A percentile compares a stretch with the other conserved stretches of the same genome.
Conservation (phyloP, 2,113 vertebrate species). For the Menidia beryllina region DNA sequence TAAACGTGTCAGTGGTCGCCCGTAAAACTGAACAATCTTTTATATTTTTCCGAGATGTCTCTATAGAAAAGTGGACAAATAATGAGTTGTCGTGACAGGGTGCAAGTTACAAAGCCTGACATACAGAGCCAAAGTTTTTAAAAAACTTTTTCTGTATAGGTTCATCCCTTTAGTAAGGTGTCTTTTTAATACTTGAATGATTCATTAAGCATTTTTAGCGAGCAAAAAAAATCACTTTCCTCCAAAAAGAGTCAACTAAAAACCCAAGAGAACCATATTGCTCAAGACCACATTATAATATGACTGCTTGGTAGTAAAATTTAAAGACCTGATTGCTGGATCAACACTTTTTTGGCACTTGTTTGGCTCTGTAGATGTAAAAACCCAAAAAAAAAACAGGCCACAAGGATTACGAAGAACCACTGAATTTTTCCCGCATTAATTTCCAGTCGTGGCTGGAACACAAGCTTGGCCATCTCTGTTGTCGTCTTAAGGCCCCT, state of each 20-base stretch:
- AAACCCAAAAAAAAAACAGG: constrained; percentile 19
- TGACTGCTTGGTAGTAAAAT: too few relatives aligned
- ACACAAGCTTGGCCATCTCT: constrained; percentile 39
- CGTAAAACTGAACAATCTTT: background rate
- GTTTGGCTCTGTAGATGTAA: constrained; percentile 3
- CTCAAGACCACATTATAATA: too few relatives aligned
- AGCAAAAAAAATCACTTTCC: too few relatives aligned
- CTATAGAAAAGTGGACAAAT: background rate
- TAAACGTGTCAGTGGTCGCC: too few relatives aligned
- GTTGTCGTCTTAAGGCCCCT: constrained; percentile 33
- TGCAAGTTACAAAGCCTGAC: background rate
- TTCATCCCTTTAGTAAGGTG: too few relatives aligned
- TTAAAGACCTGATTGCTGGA: background rate
- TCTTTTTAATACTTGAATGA: too few relatives aligned
- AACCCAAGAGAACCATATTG: too few relatives aligned
- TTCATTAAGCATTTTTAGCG: too few relatives aligned
- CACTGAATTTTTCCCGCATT: constrained; percentile 38
- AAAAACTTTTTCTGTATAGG: too few relatives aligned
- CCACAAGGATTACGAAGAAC: background rate
- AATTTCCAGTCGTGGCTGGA: constrained; percentile 47
- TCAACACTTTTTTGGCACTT: background rate
- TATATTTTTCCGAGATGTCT: background rate
- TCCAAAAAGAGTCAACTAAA: too few relatives aligned
- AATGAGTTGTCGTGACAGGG: too few relatives aligned
- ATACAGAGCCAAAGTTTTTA: too few relatives aligned